Evolutionary conservation across 2,888 invertebrate species (phyloP).

Genomic region (Coremacera marginata): DNA sequence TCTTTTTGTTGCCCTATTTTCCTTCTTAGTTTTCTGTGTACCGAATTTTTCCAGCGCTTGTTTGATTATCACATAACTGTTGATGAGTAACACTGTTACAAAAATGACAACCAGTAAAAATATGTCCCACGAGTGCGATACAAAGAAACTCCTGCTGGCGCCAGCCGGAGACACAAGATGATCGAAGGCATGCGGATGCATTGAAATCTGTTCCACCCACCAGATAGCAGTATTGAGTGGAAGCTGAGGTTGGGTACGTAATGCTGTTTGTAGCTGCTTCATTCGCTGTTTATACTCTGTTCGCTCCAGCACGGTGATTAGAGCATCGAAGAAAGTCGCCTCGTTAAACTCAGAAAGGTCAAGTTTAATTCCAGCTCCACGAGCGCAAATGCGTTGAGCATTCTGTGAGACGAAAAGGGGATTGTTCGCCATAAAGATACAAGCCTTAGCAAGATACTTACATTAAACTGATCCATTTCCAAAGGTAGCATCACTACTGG

Average conservation of each 20-base stretch:
- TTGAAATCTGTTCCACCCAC: slow-evolving; percentile 52
- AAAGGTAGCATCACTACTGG: slow-evolving; percentile 62
- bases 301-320: slow-evolving; percentile 39
- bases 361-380: slow-evolving; percentile 48
- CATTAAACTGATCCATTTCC: slow-evolving; percentile 59
- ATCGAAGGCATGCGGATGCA: slow-evolving; percentile 42
- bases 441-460: slow-evolving; percentile 36
- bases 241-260: slow-evolving; percentile 41
- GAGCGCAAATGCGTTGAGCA: slow-evolving; percentile 51
- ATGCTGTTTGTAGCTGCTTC: slow-evolving; percentile 45
- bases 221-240: slow-evolving; percentile 53
- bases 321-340: slow-evolving; percentile 32
- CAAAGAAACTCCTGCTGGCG: slow-evolving; percentile 40
- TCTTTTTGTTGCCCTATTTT: too few species aligned
- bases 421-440: neutral
- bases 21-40: neutral
- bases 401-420: slow-evolving; percentile 44
- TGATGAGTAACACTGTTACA: slow-evolving; percentile 28
- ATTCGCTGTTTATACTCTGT: neutral
- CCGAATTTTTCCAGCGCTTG: neutral
- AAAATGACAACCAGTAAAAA: slow-evolving; percentile 43
- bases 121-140: slow-evolving; percentile 50
- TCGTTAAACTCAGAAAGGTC: neutral
- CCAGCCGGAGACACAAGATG: slow-evolving; percentile 40
- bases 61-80: slow-evolving; percentile 11